Evolutionary conservation across 1,140 invertebrate genomes (phyloP).

Genomic region (Thaumetopoea pityocampa): DNA sequence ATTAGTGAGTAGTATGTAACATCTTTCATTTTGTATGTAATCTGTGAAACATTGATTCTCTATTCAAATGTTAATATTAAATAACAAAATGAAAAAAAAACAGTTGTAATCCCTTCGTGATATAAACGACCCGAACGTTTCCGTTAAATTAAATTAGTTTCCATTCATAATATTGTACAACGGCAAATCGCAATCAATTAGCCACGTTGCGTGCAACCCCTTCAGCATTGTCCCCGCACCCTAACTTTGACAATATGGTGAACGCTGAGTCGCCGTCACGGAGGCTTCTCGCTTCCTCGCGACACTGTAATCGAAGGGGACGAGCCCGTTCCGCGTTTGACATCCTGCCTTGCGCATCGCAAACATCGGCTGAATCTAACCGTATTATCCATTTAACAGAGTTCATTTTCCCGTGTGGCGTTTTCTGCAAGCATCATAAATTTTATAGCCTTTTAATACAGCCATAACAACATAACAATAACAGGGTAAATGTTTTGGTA

Average conservation of each 20-base stretch:
- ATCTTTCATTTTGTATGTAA: too few species aligned
- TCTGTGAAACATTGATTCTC: too few species aligned
- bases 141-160: constrained; percentile 33
- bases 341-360: constrained; percentile 41
- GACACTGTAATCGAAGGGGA: constrained; percentile 63
- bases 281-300: constrained; percentile 58
- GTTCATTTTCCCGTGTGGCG: constrained; percentile 8
- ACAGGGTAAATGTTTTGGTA: constrained; percentile 75
- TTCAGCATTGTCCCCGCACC: constrained; percentile 33
- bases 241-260: constrained; percentile 51
- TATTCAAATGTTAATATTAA: too few species aligned
- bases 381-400: constrained; percentile 1
- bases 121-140: constrained; percentile 21
- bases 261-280: constrained; percentile 49
- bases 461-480: constrained; percentile 71
- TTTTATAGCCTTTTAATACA: constrained; percentile 73
- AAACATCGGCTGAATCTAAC: constrained; percentile 22
- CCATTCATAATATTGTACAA: constrained; percentile 43
- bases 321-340: constrained; percentile 52
- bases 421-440: constrained; percentile 65
- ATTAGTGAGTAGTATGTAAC: too few species aligned
- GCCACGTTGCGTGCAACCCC: constrained; percentile 54
- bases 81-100: too few species aligned
- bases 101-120: constrained; percentile 4
- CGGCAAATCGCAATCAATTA: constrained; percentile 64